phyloP scores from a whole-genome alignment of 1,140 invertebrate species.

The Aporrectodea caliginosa region DNA sequence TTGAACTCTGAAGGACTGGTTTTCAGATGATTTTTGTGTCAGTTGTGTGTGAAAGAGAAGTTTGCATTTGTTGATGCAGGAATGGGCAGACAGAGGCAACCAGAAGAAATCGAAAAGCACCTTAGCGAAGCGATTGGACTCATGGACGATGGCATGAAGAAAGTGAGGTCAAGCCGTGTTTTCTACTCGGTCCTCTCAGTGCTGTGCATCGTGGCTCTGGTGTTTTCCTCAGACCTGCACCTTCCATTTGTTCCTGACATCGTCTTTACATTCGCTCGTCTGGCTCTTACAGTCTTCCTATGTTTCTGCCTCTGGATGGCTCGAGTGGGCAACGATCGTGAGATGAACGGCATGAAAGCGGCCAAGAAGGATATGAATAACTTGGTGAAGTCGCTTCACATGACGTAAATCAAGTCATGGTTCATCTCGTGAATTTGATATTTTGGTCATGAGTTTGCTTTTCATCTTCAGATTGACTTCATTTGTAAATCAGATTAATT shows the following conservation, averaged over 20 bases:
- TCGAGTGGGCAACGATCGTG: neutral
- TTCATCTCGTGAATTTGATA: too few relatives aligned
- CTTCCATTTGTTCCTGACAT: neutral
- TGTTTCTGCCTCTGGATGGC: neutral
- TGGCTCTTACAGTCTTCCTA: neutral
- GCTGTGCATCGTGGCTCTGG: neutral
- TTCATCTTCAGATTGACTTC: too few relatives aligned
- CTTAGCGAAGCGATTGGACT: neutral
- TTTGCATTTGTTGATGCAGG: neutral
- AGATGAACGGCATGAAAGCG: neutral
- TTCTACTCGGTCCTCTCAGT: neutral
- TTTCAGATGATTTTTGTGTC: too few relatives aligned
- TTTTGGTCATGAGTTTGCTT: too few relatives aligned
- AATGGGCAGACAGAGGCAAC: neutral
- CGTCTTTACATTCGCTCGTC: neutral
- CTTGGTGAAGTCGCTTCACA: neutral
- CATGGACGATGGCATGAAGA: neutral
- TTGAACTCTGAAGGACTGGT: too few relatives aligned
- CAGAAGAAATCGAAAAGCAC: neutral
- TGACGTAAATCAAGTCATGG: neutral
- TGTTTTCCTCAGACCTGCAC: neutral
- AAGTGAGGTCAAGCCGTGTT: neutral
- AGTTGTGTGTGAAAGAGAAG: too few relatives aligned
- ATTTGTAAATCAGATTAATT: too few relatives aligned
- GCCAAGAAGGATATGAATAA: neutral